Evolutionary conservation across 2,888 invertebrate genomes (phyloP).

Genomic region (Crioceris asparagi): DNA sequence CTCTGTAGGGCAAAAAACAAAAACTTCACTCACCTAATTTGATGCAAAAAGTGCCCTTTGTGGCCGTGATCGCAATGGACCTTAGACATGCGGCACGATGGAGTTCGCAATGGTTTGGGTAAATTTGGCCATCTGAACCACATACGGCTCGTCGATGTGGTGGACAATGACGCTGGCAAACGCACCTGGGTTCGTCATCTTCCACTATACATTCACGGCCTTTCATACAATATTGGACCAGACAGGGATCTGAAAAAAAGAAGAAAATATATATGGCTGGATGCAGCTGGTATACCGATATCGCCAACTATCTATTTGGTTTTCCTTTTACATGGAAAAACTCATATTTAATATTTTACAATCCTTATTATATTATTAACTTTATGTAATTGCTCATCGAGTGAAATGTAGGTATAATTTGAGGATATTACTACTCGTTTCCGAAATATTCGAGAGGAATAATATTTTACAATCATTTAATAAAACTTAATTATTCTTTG

Average conservation of each 20-base stretch:
- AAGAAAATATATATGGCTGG: neutral
- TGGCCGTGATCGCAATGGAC: constrained; percentile 44
- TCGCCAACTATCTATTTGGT: neutral
- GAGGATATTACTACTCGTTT: neutral
- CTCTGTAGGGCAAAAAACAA: too few relatives aligned
- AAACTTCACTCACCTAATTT: constrained; percentile 36
- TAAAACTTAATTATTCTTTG: too few relatives aligned
- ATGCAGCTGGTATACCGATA: neutral
- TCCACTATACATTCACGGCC: constrained; percentile 51
- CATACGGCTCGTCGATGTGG: constrained; percentile 49
- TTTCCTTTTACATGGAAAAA: neutral
- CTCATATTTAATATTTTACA: neutral
- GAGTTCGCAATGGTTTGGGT: constrained; percentile 57
- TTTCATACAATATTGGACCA: constrained; percentile 53
- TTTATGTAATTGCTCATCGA: neutral
- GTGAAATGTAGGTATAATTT: neutral
- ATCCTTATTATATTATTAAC: neutral
- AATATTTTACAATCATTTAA: too few relatives aligned
- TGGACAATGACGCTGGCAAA: constrained; percentile 51
- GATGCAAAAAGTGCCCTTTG: constrained; percentile 43
- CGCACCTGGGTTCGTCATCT: constrained; percentile 44
- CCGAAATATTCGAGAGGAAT: too few relatives aligned
- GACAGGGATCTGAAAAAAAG: constrained; percentile 48
- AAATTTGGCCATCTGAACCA: constrained; percentile 55
- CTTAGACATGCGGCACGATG: constrained; percentile 51